Conservation (phyloP, 2,888 invertebrate species). For the Asteroscopus sphinx region DNA sequence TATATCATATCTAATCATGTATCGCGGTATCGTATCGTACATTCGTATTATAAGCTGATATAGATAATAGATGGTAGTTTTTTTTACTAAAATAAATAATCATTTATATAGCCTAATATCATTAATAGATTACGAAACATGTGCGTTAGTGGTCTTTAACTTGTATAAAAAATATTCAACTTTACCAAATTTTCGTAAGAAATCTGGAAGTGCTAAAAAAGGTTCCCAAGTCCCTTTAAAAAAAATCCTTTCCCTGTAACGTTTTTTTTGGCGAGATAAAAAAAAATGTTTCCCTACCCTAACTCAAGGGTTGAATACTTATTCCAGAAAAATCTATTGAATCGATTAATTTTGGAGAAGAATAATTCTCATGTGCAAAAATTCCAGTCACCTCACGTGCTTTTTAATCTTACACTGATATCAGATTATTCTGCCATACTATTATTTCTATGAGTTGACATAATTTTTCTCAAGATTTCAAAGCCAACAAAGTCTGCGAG, state of each 20-base stretch:
- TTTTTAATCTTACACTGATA: neutral
- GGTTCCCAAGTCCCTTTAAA: too few relatives aligned
- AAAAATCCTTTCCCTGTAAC: too few relatives aligned
- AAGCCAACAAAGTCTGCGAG: conserved; percentile 8
- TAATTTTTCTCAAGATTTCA: conserved; percentile 12
- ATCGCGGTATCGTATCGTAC: too few relatives aligned
- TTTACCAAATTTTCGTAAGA: neutral
- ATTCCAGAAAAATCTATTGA: too few relatives aligned
- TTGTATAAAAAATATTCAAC: neutral
- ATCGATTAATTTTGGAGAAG: neutral
- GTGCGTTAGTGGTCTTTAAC: neutral
- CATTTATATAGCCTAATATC: too few relatives aligned
- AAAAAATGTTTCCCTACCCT: too few relatives aligned
- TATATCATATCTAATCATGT: neutral
- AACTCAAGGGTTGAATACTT: too few relatives aligned
- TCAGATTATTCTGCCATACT: neutral
- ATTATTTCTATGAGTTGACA: conserved; percentile 4
- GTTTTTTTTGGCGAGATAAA: too few relatives aligned
- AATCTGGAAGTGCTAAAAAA: neutral
- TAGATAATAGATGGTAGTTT: too few relatives aligned
- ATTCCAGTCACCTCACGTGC: too few relatives aligned
- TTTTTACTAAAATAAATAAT: too few relatives aligned
- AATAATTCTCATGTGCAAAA: neutral
- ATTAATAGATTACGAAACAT: neutral
- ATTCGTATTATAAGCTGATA: too few relatives aligned